Percentiles rank a stretch among this genome's conserved stretches.
phyloP scores from a whole-genome alignment of 2,113 vertebrate genomes.

The Oncorhynchus nerka region DNA sequence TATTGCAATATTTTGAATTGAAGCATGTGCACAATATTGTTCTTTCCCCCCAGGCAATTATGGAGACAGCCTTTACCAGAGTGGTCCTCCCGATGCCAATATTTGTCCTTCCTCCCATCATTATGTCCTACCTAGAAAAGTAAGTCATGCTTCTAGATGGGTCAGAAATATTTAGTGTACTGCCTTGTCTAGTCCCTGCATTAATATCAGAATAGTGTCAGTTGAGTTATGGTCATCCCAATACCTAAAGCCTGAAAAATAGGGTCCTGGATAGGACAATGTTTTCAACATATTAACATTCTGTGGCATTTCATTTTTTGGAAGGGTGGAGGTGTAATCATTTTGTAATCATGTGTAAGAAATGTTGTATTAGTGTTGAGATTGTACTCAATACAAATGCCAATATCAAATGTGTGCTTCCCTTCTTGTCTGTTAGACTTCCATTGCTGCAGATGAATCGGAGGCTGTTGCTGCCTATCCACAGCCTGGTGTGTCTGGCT shows the following conservation, averaged over 20 bases:
- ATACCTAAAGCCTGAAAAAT: neutral
- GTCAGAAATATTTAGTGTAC: neutral
- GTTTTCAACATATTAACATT: neutral
- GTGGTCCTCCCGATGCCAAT: conserved; percentile 97
- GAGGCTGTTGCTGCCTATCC: conserved; percentile 87
- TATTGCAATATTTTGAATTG: conserved; percentile 26
- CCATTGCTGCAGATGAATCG: conserved; percentile 84
- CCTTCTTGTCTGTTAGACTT: conserved; percentile 70
- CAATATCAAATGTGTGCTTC: neutral
- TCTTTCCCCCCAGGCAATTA: conserved; percentile 82
- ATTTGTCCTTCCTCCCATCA: conserved; percentile 93
- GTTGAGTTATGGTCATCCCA: neutral
- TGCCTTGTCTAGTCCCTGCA: too few relatives aligned
- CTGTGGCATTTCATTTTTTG: neutral
- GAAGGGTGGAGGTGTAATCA: too few relatives aligned
- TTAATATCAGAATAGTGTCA: neutral
- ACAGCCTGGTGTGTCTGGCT: conserved; percentile 92
- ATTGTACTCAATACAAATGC: neutral
- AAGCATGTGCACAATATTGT: conserved; percentile 51
- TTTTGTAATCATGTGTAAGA: too few relatives aligned
- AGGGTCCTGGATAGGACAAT: neutral
- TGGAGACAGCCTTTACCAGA: conserved; percentile 92
- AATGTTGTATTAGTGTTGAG: neutral
- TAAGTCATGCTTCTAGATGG: conserved; percentile 59
- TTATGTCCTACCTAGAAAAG: conserved; percentile 98